Evolutionary conservation across 37 sponge, comb jelly and placozoan species (phyloP).

Genomic region (Chondrosia reniformis): DNA sequence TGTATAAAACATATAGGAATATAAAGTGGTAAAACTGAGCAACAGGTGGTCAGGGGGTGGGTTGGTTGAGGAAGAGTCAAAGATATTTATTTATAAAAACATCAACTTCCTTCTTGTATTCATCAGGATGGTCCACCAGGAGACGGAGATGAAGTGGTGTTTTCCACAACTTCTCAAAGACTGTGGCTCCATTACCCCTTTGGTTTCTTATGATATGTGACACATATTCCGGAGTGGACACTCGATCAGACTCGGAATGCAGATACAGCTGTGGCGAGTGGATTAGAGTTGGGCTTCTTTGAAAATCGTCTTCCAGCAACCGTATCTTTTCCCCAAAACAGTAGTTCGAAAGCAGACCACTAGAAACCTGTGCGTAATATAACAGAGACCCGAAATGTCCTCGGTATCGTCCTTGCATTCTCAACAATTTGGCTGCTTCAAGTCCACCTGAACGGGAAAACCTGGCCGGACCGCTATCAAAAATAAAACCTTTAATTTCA

Average conservation of each 20-base stretch:
- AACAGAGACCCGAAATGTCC: too few species aligned
- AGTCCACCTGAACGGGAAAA: conserved; percentile 37
- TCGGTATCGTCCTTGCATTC: conserved; percentile 34
- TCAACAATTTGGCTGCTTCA: conserved; percentile 44
- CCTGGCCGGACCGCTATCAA: conserved; percentile 59
- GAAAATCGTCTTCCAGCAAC: not conserved
- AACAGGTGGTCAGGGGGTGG: too few species aligned
- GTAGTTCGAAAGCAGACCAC: conserved; percentile 15
- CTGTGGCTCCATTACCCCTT: conserved; percentile 20
- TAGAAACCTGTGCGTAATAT: not conserved
- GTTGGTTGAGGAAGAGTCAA: too few species aligned
- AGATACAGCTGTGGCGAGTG: conserved; percentile 54
- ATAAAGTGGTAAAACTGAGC: too few species aligned
- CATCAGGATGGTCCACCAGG: conserved; percentile 30
- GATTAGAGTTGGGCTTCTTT: not conserved
- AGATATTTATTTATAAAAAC: conserved; percentile 5
- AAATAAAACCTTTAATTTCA: conserved; percentile 30
- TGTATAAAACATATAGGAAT: too few species aligned
- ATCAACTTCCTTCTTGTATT: conserved; percentile 25
- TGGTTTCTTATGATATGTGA: conserved; percentile 28
- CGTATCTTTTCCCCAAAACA: conserved; percentile 29
- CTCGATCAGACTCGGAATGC: conserved; percentile 44
- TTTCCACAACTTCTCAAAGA: conserved; percentile 11
- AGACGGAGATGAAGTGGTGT: conserved; percentile 44
- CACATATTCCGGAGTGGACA: conserved; percentile 1